Evolutionary conservation across 2,797 vertebrate species (phyloP).

Genomic region (Rallus crepitans): DNA sequence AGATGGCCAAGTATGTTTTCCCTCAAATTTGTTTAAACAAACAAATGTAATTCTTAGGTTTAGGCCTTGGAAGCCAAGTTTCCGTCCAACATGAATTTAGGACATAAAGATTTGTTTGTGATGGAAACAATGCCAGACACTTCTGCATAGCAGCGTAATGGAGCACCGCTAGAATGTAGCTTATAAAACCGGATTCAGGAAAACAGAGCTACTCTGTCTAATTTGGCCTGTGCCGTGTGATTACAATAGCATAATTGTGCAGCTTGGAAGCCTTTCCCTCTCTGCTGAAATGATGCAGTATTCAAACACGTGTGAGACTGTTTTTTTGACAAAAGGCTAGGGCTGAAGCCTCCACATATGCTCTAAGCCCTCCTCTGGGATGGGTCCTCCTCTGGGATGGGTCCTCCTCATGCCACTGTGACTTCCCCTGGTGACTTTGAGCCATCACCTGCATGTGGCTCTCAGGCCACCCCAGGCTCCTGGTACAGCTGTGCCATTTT

Average conservation of each 20-base stretch:
- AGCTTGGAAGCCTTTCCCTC: conserved; percentile 48
- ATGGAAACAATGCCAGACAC: conserved; percentile 71
- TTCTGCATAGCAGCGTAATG: conserved; percentile 57
- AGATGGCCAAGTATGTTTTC: conserved; percentile 67
- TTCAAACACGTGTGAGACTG: conserved; percentile 49
- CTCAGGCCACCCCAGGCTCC: rapidly evolving
- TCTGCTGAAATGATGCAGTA: conserved; percentile 47
- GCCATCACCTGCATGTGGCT: not conserved
- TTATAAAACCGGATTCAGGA: conserved; percentile 66
- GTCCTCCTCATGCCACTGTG: rapidly evolving
- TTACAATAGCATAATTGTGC: conserved; percentile 68
- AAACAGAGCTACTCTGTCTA: conserved; percentile 68
- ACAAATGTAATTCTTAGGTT: conserved; percentile 72
- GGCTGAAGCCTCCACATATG: not conserved
- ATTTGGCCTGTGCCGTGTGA: conserved; percentile 17
- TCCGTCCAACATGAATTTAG: conserved; percentile 58
- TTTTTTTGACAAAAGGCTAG: not conserved
- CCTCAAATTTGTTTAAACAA: conserved; percentile 73
- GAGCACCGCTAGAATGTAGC: conserved; percentile 36
- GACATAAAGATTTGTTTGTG: conserved; percentile 74
- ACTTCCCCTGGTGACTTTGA: rapidly evolving
- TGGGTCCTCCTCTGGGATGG: not conserved
- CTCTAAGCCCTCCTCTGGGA: not conserved
- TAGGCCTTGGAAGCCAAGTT: conserved; percentile 62
- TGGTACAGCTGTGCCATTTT: not conserved